phyloP scores from a whole-genome alignment of 2,113 vertebrate genomes.

The Chascanopsetta lugubris region DNA sequence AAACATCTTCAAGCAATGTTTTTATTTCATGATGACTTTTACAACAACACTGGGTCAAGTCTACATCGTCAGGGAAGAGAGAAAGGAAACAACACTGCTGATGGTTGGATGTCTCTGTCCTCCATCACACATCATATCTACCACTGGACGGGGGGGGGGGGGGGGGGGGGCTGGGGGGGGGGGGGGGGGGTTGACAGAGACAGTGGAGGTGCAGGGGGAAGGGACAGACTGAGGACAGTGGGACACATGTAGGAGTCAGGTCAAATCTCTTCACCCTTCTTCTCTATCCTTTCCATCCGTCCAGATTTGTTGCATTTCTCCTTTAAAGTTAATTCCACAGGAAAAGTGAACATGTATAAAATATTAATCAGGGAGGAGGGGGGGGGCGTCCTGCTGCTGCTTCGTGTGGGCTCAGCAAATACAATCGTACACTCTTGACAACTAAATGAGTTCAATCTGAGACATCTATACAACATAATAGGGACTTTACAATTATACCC shows the following conservation, averaged over 20 bases:
- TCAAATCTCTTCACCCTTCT: constrained; percentile 39
- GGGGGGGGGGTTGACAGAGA: constrained; percentile 65
- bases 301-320: background rate
- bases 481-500: constrained; percentile 75
- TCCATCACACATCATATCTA: constrained; percentile 66
- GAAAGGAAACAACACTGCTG: constrained; percentile 60
- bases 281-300: constrained; percentile 11
- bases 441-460: constrained; percentile 65
- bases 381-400: constrained; percentile 57
- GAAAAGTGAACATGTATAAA: constrained; percentile 19
- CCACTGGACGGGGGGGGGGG: constrained; percentile 65
- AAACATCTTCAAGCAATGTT: constrained; percentile 76
- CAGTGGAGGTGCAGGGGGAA: constrained; percentile 49
- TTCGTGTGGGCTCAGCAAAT: constrained; percentile 64
- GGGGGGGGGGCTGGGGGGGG: constrained; percentile 53
- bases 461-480: constrained; percentile 77
- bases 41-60: constrained; percentile 80
- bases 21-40: constrained; percentile 78
- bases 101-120: constrained; percentile 49
- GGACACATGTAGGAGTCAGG: constrained; percentile 44
- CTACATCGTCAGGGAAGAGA: constrained; percentile 71
- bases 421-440: constrained; percentile 76
- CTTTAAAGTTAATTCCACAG: background rate
- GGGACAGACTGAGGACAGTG: constrained; percentile 62
- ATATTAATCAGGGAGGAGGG: constrained; percentile 34